These are phyloP conservation scores for Philonicus albiceps DNA, from an alignment of 2,888 invertebrate genomes.

Conservation along the genomic window DNA sequence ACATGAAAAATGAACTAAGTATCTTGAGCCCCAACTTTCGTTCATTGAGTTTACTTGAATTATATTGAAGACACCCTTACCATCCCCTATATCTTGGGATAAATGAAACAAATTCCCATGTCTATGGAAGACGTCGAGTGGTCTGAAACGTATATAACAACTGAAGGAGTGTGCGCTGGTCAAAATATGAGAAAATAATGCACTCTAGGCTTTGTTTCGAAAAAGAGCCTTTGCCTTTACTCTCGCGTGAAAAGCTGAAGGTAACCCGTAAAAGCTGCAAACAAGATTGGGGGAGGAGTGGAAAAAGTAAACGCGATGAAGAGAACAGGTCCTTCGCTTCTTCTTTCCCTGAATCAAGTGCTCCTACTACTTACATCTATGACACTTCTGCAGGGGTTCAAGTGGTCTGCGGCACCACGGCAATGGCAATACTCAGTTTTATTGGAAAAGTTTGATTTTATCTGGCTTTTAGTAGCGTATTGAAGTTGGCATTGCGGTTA, in stretches of 20 bases:
- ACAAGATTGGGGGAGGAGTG: neutral
- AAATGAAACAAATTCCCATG: neutral
- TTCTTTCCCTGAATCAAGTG: neutral
- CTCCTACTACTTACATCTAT: neutral
- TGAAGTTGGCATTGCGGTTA: neutral
- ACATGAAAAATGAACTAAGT: neutral
- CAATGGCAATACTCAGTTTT: neutral
- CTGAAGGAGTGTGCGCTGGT: neutral
- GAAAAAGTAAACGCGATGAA: neutral
- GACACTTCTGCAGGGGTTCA: conserved; percentile 14
- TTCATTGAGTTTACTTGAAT: neutral
- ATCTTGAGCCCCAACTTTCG: neutral
- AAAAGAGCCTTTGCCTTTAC: neutral
- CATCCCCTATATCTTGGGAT: neutral
- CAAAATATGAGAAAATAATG: neutral
- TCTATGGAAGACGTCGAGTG: neutral
- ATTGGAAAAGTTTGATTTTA: conserved; percentile 13
- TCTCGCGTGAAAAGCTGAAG: neutral
- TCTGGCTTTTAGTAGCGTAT: neutral
- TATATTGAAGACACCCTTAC: neutral
- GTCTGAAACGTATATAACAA: neutral
- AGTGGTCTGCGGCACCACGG: conserved; percentile 1
- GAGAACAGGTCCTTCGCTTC: neutral
- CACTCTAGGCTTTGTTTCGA: neutral
- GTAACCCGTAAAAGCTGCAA: neutral